phyloP scores from a whole-genome alignment of 2,113 vertebrate species.

The Limanda limanda region DNA sequence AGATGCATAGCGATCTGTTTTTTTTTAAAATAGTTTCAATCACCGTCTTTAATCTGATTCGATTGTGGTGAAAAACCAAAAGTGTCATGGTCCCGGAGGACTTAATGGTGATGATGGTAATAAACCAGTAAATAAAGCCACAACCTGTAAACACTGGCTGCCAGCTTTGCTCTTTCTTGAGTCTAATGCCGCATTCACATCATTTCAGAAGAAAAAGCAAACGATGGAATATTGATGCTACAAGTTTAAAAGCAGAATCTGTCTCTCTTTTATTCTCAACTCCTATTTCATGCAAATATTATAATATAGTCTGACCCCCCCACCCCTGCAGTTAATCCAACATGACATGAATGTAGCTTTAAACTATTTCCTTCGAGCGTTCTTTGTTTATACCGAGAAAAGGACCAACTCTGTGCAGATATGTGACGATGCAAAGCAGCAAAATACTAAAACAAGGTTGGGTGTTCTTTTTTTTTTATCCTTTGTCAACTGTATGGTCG shows the following conservation, averaged over 20 bases:
- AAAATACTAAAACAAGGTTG: not conserved
- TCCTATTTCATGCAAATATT: not conserved
- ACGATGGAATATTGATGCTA: not conserved
- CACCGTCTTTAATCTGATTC: not conserved
- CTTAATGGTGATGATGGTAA: not conserved
- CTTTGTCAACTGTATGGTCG: no score
- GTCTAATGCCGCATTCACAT: constrained; percentile 8
- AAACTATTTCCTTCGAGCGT: not conserved
- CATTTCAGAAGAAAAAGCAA: not conserved
- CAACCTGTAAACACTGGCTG: constrained; percentile 76
- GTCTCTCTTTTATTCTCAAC: not conserved
- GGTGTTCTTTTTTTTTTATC: no score
- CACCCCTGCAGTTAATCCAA: not conserved
- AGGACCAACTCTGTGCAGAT: not conserved
- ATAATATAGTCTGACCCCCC: no score
- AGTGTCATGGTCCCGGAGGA: not conserved
- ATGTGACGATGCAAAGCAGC: constrained; percentile 20
- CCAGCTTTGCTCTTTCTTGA: constrained; percentile 43
- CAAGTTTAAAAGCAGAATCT: not conserved
- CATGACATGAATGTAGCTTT: not conserved
- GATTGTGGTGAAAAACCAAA: not conserved
- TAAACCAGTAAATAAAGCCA: constrained; percentile 42
- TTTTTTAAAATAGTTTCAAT: constrained; percentile 6
- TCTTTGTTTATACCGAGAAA: constrained; percentile 6
- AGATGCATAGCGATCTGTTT: not conserved